Evolutionary conservation across 2,797 vertebrate species (phyloP), one percentile per base, ranked within the genome.

Genomic region (Etheostoma perlongum): DNA sequence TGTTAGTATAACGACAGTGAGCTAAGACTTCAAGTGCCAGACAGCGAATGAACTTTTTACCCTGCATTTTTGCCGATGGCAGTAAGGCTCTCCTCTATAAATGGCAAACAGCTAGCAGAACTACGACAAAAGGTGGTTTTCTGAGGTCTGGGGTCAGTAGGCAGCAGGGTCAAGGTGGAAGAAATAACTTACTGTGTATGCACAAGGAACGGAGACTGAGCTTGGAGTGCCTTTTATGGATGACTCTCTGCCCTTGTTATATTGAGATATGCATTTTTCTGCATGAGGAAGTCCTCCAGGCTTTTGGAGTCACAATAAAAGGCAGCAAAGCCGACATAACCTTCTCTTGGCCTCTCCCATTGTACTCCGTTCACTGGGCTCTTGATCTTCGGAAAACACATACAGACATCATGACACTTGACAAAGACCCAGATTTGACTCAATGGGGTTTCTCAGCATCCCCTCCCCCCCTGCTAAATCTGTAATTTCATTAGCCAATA

Each of bases 271-370:
- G 60, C 16, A 42, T 85, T 49, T 78, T 48, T 70, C 70, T 77
- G 63, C 19, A 4, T 2, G 49, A 71, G 21, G 52, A 84, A 67
- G n/a, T 84, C 82, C 78, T 73, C 52, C 61, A 49, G 81, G 77
- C 68, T 27, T 71, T 40, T 14, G 13, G 67, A 72, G 21, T 85
- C 76, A 69, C 65, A 68, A 19, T 79, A 84, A 75, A 81, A 83
- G 71, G 78, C 84, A 64, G n/a, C 47, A 49, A 62, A 71, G 78
- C 70, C 11, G 44, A 18, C 1, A 13, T 58, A 72, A 77, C 78
- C 79, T 85, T 84, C 85, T 67, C n/a, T 21, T 79, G 79, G 90
- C 82, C 89, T 79, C 67, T 77, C 73, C 63, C 59, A 60, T 80
- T 78, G n/a, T 9, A 36, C 27, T 58, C 16, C 4, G 36, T 54